Evolutionary conservation across 2,797 vertebrate species (phyloP).

Genomic region (Xiphorhynchus erythropygius): DNA sequence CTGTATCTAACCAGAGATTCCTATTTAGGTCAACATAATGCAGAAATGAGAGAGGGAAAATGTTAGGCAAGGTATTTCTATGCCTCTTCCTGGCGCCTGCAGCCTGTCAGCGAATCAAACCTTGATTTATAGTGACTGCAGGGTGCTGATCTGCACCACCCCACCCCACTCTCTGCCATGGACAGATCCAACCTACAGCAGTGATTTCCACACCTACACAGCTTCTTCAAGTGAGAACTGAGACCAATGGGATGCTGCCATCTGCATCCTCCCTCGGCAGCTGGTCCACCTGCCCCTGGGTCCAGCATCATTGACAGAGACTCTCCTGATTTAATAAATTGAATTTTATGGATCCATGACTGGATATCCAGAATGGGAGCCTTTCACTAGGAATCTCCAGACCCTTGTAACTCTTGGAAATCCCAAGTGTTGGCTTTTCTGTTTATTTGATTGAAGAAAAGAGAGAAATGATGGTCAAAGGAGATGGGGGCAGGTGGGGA

Average conservation of each 20-base stretch:
- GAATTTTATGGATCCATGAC: background rate
- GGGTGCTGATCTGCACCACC: conserved; percentile 8
- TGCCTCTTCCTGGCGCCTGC: background rate
- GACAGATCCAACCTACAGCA: conserved; percentile 17
- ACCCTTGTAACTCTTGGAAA: background rate
- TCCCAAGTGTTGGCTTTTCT: background rate
- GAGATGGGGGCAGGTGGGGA: background rate
- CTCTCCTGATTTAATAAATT: background rate
- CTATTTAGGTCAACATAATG: background rate
- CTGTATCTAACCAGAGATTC: background rate
- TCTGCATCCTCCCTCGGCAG: background rate
- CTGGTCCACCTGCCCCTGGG: background rate
- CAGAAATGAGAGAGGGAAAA: background rate
- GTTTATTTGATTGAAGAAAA: background rate
- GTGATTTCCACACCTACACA: conserved; percentile 10
- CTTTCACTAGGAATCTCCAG: background rate
- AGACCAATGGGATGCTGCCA: background rate
- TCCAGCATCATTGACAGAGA: background rate
- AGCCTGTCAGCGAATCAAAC: background rate
- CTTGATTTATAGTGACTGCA: background rate
- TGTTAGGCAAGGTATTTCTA: background rate
- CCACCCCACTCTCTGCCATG: background rate
- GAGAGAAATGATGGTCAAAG: background rate
- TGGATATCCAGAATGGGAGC: background rate
- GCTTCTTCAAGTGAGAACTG: background rate